Percentiles rank a stretch among this genome's conserved stretches.
These are phyloP conservation scores for Cavia aperea DNA, from an alignment of 2,113 vertebrate genomes.

Conservation along the genomic window DNA sequence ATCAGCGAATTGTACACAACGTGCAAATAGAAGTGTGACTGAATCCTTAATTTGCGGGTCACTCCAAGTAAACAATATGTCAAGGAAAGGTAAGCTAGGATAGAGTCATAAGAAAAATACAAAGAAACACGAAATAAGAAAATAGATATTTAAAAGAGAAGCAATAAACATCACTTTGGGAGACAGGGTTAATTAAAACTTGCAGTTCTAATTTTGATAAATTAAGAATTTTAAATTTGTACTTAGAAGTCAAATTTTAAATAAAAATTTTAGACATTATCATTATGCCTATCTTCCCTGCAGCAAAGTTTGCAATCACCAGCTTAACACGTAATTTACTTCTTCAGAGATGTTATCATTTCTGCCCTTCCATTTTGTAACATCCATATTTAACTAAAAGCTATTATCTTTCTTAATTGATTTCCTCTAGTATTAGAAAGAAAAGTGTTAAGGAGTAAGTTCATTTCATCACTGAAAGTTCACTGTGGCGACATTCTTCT, in stretches of 20 bases:
- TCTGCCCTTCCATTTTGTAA: background rate
- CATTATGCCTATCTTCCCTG: conserved; percentile 29
- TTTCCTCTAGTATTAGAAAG: conserved; percentile 22
- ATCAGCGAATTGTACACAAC: background rate
- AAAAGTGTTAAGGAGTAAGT: background rate
- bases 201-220: background rate
- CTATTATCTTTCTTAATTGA: conserved; percentile 3
- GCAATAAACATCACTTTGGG: background rate
- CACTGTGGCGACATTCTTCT: conserved; percentile 62
- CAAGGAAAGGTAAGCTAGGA: background rate
- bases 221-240: background rate
- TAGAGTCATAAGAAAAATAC: background rate
- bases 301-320: conserved; percentile 53
- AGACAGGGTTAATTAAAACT: background rate
- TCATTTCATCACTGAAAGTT: conserved; percentile 66
- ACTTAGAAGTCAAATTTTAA: background rate
- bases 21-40: background rate
- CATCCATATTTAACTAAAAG: conserved; percentile 13
- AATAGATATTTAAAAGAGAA: background rate
- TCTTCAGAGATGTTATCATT: conserved; percentile 35
- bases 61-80: background rate
- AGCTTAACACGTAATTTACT: conserved; percentile 48
- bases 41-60: background rate
- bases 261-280: background rate
- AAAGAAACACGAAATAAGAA: background rate